Evolutionary conservation across 2,797 vertebrate genomes (phyloP), one percentile per base, ranked within the genome.

Genomic region (Cheirogaleus major): DNA sequence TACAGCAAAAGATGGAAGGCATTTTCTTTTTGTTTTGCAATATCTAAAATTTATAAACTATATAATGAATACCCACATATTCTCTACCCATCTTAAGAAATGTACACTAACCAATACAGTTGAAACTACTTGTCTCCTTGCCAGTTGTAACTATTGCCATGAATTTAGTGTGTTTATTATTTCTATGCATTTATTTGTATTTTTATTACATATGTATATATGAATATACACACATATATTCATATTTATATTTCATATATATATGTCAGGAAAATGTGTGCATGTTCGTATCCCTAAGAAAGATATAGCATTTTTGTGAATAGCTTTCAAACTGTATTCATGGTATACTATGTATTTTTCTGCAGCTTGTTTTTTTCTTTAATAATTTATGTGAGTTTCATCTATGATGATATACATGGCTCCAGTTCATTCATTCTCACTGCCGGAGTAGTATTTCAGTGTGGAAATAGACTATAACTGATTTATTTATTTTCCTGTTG

Each of bases 31-130:
- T 70, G 23, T 83, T 75, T 41, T 22, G 0, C 7, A 90, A 48
- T 67, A 72, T 23, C 61, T 89, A 91, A 57, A 94, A 78, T 92
- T 59, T 93, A 59, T 67, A 41, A 85, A 93, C 30, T 91, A 30
- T 7, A 38, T 50, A 78, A 52, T 73, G n/a, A 93, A 48, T 43
- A 75, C 23, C 55, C 70, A 59, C n/a, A 43, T 72, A 55, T 52
- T 27, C 11, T 50, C 41, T 70, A 50, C n/a, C 25, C 4, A 17
- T 69, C 43, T 81, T 75, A 67, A 86, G 38, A 93, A 90, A 61
- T 84, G 48, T 15, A 50, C 38, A 89, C 20, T 69, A 78, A 84
- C 23, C 59, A 96, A 20, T 73, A 72, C 3, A 91, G 13, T 61
- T 67, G 57, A n/a, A 91, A 14, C 61, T 69, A 80, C 32, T 91